Percentiles rank a stretch among this genome's conserved stretches.
Evolutionary conservation across 2,888 invertebrate species (phyloP).

Genomic region (Andrena hattorfiana): DNA sequence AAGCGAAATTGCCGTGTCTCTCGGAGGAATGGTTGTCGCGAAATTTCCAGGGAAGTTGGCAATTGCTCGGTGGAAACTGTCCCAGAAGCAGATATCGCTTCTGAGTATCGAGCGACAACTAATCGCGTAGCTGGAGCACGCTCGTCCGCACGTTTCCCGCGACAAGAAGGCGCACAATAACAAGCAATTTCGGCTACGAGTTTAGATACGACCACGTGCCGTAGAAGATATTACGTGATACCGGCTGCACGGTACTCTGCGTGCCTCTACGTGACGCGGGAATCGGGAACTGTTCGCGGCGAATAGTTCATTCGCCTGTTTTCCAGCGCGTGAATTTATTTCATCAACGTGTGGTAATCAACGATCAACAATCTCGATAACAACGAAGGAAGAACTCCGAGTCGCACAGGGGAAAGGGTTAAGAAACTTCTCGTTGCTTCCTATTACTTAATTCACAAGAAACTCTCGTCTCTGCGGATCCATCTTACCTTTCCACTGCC

Average conservation of each 20-base stretch:
- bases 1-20: not conserved
- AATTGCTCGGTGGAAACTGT: constrained; percentile 21
- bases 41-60: not conserved
- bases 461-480: no score
- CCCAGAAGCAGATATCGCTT: constrained; percentile 12
- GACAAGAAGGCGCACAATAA: constrained; percentile 58
- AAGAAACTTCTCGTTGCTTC: no score
- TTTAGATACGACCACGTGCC: constrained; percentile 69
- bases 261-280: constrained; percentile 47
- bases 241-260: constrained; percentile 13
- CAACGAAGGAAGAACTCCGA: no score
- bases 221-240: constrained; percentile 63
- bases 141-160: constrained; percentile 54
- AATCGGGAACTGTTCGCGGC: constrained; percentile 19
- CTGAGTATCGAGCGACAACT: constrained; percentile 53
- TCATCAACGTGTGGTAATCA: not conserved
- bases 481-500: not conserved
- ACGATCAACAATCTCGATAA: no score
- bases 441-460: no score
- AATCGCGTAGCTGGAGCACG: constrained; percentile 49
- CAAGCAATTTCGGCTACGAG: constrained; percentile 68
- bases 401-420: no score
- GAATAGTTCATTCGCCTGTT: constrained; percentile 15
- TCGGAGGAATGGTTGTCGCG: not conserved
- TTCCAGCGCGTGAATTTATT: not conserved